Percentiles rank a stretch among this genome's conserved stretches.
Evolutionary conservation across 2,113 vertebrate genomes (phyloP).

Genomic region (Ceratotherium simum): DNA sequence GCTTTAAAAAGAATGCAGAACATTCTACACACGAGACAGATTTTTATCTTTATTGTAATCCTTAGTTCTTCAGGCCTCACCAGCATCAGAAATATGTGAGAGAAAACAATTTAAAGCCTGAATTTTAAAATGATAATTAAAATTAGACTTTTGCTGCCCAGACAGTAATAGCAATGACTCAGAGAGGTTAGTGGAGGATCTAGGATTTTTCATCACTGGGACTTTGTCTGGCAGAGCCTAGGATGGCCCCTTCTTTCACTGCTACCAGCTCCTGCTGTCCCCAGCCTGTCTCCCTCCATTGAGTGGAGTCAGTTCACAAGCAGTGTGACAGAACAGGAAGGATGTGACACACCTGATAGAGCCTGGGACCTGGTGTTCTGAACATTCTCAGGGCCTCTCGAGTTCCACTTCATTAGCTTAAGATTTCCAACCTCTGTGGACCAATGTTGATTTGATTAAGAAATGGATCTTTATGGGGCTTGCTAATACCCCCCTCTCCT

Average conservation of each 20-base stretch:
- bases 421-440: not conserved
- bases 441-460: too few species aligned
- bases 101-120: not conserved
- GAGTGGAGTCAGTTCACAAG: not conserved
- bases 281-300: not conserved
- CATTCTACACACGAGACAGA: not conserved
- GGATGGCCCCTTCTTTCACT: not conserved
- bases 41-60: not conserved
- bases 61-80: not conserved
- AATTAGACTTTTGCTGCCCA: not conserved
- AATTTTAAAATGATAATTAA: not conserved
- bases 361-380: not conserved
- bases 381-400: not conserved
- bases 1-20: not conserved
- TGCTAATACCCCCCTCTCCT: too few species aligned
- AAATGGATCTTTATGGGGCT: not conserved
- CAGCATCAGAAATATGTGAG: not conserved
- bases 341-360: fast-evolving
- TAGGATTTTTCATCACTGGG: not conserved
- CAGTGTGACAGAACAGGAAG: too few species aligned
- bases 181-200: not conserved
- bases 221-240: too few species aligned
- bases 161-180: not conserved
- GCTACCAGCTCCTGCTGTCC: not conserved
- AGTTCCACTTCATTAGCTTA: not conserved